A percentile compares a stretch with the other conserved stretches of the same genome.
Conservation (phyloP, 2,888 invertebrate genomes). For the Timema cristinae region DNA sequence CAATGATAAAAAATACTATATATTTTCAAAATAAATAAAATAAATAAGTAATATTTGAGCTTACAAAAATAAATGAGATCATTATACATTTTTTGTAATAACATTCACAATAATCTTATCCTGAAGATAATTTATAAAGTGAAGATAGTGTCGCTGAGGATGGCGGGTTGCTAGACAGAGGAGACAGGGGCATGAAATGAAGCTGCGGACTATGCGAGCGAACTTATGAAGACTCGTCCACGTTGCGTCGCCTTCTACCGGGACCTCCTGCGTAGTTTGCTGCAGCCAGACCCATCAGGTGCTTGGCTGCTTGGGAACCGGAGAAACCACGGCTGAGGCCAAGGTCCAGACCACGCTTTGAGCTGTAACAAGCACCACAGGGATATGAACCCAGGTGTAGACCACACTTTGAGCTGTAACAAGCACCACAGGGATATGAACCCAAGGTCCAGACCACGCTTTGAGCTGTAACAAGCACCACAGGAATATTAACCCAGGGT, state of each 20-base stretch:
- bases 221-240: slow-evolving; percentile 19
- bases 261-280: slow-evolving; percentile 88
- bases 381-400: neutral
- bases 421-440: no score
- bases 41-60: no score
- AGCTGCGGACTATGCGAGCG: neutral
- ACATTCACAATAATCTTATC: neutral
- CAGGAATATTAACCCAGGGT: no score
- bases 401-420: no score
- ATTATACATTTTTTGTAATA: neutral
- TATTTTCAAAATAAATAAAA: no score
- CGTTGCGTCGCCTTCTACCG: slow-evolving; percentile 72
- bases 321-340: slow-evolving; percentile 86
- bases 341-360: slow-evolving; percentile 82
- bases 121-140: neutral
- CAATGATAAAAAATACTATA: no score
- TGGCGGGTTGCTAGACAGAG: neutral
- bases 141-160: no score
- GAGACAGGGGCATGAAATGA: neutral
- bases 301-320: slow-evolving; percentile 85
- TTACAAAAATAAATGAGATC: no score
- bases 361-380: slow-evolving; percentile 51
- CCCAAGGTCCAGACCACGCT: no score
- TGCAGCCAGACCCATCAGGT: slow-evolving; percentile 84
- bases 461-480: no score